Evolutionary conservation across 2,113 vertebrate genomes (phyloP).

Genomic region (Macheiramphus alcinus): DNA sequence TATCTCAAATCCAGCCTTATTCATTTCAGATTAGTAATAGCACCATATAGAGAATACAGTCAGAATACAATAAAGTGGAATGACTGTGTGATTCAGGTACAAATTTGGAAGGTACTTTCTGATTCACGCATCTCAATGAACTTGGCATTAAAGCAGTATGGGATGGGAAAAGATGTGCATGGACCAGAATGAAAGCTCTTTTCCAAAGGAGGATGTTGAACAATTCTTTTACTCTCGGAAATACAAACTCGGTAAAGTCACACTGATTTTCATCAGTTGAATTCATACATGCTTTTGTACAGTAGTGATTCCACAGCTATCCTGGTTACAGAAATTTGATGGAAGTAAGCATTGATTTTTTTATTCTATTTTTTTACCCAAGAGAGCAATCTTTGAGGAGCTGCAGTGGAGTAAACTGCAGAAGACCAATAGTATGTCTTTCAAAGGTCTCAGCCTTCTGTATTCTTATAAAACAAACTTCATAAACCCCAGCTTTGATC

Average conservation of each 20-base stretch:
- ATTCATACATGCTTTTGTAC: neutral
- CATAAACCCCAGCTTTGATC: neutral
- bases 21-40: neutral
- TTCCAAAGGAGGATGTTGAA: neutral
- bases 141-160: neutral
- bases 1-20: neutral
- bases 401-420: neutral
- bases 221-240: neutral
- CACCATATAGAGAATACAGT: neutral
- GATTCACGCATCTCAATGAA: neutral
- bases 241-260: neutral
- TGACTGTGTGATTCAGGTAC: neutral
- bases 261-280: neutral
- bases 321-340: neutral
- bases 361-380: neutral
- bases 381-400: neutral
- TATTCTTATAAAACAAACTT: neutral
- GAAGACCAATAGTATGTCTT: neutral
- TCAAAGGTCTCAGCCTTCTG: neutral
- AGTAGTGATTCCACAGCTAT: neutral
- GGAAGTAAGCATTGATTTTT: neutral
- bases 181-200: neutral
- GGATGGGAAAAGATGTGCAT: neutral
- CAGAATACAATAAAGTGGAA: neutral
- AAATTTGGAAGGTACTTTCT: neutral